phyloP scores from a whole-genome alignment of 2,113 vertebrate species.

The Beaufortia kweichowensis region DNA sequence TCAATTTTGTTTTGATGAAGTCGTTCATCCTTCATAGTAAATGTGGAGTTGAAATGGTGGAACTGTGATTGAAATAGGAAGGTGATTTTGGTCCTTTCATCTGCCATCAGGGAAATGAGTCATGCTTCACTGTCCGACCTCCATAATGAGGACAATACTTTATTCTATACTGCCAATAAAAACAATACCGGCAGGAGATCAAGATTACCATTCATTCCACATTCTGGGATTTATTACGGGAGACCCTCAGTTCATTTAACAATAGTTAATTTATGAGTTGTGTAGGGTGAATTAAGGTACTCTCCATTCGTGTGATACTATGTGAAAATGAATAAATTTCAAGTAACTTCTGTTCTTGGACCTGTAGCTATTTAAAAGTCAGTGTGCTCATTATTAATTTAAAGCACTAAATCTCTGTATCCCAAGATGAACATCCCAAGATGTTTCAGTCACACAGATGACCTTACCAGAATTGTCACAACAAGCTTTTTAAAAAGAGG shows the following conservation, averaged over 20 bases:
- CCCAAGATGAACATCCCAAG: too few species aligned
- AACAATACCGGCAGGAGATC: not conserved
- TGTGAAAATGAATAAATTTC: too few species aligned
- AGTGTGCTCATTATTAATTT: too few species aligned
- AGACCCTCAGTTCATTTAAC: not conserved
- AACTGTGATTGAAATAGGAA: conserved; percentile 38
- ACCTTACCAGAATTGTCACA: too few species aligned
- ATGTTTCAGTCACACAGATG: too few species aligned
- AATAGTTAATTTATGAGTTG: not conserved
- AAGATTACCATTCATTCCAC: not conserved
- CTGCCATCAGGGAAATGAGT: conserved; percentile 26
- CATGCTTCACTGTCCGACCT: conserved; percentile 41
- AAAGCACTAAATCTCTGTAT: too few species aligned
- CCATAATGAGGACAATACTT: conserved; percentile 14
- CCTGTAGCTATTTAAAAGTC: too few species aligned
- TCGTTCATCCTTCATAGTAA: conserved; percentile 51
- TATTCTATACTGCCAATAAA: not conserved
- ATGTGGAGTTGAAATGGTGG: conserved; percentile 40
- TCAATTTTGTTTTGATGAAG: conserved; percentile 22
- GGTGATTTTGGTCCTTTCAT: conserved; percentile 43
- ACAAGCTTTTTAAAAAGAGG: too few species aligned
- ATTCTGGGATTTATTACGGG: not conserved
- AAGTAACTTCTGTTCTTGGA: too few species aligned
- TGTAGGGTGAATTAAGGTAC: too few species aligned
- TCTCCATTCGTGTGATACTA: too few species aligned